A percentile compares a stretch with the other conserved stretches of the same genome.
Conservation (phyloP, 2,113 vertebrate species). For the Bufo gargarizans region DNA sequence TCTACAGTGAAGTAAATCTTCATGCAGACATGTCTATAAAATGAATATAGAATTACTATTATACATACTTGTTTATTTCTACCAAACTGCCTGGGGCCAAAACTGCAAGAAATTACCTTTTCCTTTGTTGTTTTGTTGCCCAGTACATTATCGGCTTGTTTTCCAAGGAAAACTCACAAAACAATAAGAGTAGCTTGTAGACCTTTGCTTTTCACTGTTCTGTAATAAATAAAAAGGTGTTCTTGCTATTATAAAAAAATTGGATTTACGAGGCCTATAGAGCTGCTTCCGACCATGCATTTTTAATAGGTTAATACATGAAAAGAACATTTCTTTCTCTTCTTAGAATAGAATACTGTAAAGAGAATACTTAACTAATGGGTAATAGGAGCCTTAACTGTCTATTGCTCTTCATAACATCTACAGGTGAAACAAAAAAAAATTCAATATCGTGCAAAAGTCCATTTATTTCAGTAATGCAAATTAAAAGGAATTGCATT, state of each 20-base stretch:
- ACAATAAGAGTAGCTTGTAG: slow-evolving; percentile 3
- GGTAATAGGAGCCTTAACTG: background rate
- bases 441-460: too few relatives aligned
- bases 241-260: slow-evolving; percentile 11
- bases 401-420: background rate
- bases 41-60: background rate
- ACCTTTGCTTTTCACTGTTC: background rate
- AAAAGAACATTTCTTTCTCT: background rate
- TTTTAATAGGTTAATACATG: background rate
- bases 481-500: too few relatives aligned
- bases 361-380: background rate
- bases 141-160: slow-evolving; percentile 1
- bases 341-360: slow-evolving; percentile 23
- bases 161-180: slow-evolving; percentile 4
- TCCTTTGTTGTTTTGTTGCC: slow-evolving; percentile 7
- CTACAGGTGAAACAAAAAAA: too few relatives aligned
- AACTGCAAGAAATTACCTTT: slow-evolving; percentile 12
- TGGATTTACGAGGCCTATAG: slow-evolving; percentile 7
- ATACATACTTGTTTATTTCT: background rate
- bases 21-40: background rate
- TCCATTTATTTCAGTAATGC: too few relatives aligned
- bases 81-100: background rate
- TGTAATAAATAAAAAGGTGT: slow-evolving; percentile 26
- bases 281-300: background rate
- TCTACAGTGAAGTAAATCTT: background rate